phyloP scores from a whole-genome alignment of 2,797 vertebrate genomes.

The Pangasius mekongensis region DNA sequence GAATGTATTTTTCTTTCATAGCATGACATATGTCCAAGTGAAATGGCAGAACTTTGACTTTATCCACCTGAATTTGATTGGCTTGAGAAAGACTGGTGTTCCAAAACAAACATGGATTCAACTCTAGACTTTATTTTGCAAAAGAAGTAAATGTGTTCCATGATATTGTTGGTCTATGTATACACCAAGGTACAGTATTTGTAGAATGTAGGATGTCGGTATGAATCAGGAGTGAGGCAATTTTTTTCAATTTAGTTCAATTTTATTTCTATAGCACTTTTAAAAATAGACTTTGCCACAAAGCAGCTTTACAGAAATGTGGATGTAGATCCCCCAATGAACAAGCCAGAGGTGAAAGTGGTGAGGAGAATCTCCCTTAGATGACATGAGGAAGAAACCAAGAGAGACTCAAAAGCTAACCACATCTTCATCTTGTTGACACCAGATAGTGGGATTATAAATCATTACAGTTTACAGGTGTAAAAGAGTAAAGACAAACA shows the following conservation, averaged over 20 bases:
- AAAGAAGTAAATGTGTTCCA: background rate
- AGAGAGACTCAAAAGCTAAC: background rate
- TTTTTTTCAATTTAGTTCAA: background rate
- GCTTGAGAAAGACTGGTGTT: background rate
- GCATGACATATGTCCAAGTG: background rate
- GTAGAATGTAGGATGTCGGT: background rate
- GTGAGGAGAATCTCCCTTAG: background rate
- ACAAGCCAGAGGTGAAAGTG: background rate
- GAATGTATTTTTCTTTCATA: background rate
- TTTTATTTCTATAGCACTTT: background rate
- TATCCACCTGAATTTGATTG: background rate
- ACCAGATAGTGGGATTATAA: background rate
- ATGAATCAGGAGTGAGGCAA: background rate
- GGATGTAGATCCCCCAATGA: background rate
- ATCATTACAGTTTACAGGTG: background rate
- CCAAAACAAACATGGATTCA: background rate
- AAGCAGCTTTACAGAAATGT: background rate
- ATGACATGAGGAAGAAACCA: background rate
- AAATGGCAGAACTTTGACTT: background rate
- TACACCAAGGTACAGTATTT: background rate
- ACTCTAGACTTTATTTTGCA: background rate
- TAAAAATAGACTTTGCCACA: background rate
- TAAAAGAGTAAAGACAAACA: background rate
- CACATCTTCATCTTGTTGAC: background rate
- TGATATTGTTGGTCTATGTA: background rate